These are phyloP conservation scores for Polydrusus pterygomalis DNA, from an alignment of 2,888 invertebrate species.

Conservation along the genomic window DNA sequence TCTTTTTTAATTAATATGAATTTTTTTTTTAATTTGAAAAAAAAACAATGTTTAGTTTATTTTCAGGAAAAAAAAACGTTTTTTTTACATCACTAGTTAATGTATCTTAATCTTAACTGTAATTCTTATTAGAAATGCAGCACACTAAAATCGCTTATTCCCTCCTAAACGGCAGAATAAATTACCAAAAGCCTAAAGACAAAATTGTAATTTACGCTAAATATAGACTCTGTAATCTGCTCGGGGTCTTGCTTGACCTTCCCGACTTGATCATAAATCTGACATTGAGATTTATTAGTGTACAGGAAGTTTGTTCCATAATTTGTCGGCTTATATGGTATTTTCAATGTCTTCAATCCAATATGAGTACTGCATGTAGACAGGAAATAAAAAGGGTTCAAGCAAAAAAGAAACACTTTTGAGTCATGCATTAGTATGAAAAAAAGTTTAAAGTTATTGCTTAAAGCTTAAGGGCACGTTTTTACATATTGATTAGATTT, in stretches of 20 bases:
- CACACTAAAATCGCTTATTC: not conserved
- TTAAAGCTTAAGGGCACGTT: too few species aligned
- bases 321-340: not conserved
- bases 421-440: too few species aligned
- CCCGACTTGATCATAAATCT: constrained; percentile 17
- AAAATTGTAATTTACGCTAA: constrained; percentile 15
- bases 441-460: too few species aligned
- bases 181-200: constrained; percentile 13
- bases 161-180: not conserved
- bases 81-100: too few species aligned
- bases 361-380: not conserved
- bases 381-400: not conserved
- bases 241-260: constrained; percentile 14
- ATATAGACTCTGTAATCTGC: constrained; percentile 20
- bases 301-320: constrained; percentile 11
- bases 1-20: too few species aligned
- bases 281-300: constrained; percentile 24
- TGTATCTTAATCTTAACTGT: too few species aligned
- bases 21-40: too few species aligned
- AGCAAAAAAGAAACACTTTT: not conserved
- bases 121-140: constrained; percentile 3
- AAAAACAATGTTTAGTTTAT: too few species aligned
- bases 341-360: constrained; percentile 1
- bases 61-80: too few species aligned
- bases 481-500: too few species aligned